Evolutionary conservation across 2,888 invertebrate genomes (phyloP).

Genomic region (Synergus umbraculus): DNA sequence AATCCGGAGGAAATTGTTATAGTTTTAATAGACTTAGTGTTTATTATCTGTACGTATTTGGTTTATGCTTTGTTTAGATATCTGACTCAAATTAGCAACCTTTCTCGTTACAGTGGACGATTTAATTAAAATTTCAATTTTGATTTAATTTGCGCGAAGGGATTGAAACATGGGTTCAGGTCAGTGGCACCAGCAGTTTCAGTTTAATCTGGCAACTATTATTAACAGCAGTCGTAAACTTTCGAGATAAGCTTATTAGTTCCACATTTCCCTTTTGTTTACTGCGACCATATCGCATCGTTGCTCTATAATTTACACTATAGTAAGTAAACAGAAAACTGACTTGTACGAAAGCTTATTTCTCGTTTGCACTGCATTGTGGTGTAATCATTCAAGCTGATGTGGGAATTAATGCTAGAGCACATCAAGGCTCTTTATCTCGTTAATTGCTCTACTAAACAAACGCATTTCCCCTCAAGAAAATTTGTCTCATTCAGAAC

Average conservation of each 20-base stretch:
- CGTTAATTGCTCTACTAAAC: constrained; percentile 10
- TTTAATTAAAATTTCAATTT: constrained; percentile 17
- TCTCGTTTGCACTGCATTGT: not conserved
- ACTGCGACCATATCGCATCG: not conserved
- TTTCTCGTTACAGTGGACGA: not conserved
- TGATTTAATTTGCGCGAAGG: constrained; percentile 6
- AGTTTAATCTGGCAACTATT: constrained; percentile 3
- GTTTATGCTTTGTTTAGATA: not conserved
- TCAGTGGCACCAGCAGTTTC: constrained; percentile 26
- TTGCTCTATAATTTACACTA: not conserved
- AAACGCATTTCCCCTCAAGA: not conserved
- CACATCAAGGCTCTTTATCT: constrained; percentile 28
- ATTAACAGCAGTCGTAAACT: constrained; percentile 35
- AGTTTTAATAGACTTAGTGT: not conserved
- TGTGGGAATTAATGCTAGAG: constrained; percentile 20
- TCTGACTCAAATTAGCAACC: not conserved
- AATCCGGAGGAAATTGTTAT: too few species aligned
- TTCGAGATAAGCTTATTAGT: constrained; percentile 40
- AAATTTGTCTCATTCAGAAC: not conserved
- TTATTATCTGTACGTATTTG: not conserved
- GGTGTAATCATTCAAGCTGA: constrained; percentile 6
- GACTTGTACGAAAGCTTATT: constrained; percentile 9
- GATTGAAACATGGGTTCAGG: constrained; percentile 8
- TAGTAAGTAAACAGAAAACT: not conserved
- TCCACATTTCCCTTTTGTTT: constrained; percentile 35